Conservation (phyloP, 2,888 invertebrate species). For the Lypha dubia region DNA sequence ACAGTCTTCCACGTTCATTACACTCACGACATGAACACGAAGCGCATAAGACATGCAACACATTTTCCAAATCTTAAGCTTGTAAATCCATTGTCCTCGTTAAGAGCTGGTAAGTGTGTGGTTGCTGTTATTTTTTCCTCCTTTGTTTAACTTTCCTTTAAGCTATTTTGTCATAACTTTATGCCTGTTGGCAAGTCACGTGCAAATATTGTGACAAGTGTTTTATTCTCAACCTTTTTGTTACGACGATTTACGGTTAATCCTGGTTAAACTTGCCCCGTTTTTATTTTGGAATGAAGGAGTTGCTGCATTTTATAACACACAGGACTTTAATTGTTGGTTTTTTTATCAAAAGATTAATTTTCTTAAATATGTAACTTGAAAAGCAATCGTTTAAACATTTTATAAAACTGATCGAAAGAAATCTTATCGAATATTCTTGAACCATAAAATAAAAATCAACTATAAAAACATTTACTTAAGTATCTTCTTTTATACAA, state of each 20-base stretch:
- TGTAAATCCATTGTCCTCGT: constrained; percentile 40
- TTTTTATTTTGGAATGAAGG: background rate
- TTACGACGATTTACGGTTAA: constrained; percentile 17
- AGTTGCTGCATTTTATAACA: background rate
- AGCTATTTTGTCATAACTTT: constrained; percentile 68
- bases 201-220: constrained; percentile 68
- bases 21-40: constrained; percentile 30
- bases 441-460: too few relatives aligned
- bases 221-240: constrained; percentile 12
- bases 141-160: constrained; percentile 46
- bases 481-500: too few relatives aligned
- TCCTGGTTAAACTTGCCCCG: background rate
- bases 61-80: constrained; percentile 41
- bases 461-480: too few relatives aligned
- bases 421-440: too few relatives aligned
- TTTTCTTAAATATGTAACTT: background rate
- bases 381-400: background rate
- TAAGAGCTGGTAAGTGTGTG: background rate
- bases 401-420: too few relatives aligned
- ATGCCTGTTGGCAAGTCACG: constrained; percentile 70
- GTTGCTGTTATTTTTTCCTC: background rate
- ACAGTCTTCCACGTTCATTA: constrained; percentile 39
- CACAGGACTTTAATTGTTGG: too few relatives aligned
- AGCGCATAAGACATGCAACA: constrained; percentile 25
- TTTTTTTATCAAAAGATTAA: background rate